Evolutionary conservation across 2,113 vertebrate species (phyloP).

Genomic region (Chunga burmeisteri): DNA sequence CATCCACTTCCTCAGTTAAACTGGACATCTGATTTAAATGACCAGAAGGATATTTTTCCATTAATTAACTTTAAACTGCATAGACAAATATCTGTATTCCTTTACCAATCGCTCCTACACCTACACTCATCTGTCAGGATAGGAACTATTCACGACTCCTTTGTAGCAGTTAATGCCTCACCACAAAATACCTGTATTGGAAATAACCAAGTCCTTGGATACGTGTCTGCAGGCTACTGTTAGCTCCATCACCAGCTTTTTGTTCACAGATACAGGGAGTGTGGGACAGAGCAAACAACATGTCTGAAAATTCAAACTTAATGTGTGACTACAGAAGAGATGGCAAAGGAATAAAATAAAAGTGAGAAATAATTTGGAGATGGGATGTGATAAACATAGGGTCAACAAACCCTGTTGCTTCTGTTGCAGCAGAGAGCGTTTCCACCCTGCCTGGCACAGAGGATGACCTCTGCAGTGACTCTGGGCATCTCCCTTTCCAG

Average conservation of each 20-base stretch:
- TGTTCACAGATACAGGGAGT: not conserved
- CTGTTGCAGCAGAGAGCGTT: not conserved
- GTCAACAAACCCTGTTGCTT: not conserved
- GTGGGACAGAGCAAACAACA: not conserved
- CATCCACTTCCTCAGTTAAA: not conserved
- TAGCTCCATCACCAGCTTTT: not conserved
- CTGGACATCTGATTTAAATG: not conserved
- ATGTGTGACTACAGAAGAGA: constrained; percentile 23
- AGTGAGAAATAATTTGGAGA: constrained; percentile 41
- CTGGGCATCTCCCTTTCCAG: not conserved
- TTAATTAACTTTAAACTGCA: not conserved
- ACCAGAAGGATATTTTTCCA: not conserved
- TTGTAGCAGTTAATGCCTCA: not conserved
- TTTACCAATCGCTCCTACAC: not conserved
- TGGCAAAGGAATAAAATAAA: constrained; percentile 31
- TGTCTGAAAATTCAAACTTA: not conserved
- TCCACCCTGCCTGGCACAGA: not conserved
- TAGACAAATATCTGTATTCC: not conserved
- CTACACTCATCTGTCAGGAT: not conserved
- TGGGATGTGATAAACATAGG: constrained; percentile 32
- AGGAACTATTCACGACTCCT: not conserved
- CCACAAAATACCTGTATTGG: not conserved
- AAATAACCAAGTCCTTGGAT: not conserved
- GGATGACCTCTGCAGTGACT: constrained; percentile 16
- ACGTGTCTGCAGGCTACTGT: not conserved